phyloP scores from a whole-genome alignment of 2,797 vertebrate genomes.

The Bradypodion pumilum region DNA sequence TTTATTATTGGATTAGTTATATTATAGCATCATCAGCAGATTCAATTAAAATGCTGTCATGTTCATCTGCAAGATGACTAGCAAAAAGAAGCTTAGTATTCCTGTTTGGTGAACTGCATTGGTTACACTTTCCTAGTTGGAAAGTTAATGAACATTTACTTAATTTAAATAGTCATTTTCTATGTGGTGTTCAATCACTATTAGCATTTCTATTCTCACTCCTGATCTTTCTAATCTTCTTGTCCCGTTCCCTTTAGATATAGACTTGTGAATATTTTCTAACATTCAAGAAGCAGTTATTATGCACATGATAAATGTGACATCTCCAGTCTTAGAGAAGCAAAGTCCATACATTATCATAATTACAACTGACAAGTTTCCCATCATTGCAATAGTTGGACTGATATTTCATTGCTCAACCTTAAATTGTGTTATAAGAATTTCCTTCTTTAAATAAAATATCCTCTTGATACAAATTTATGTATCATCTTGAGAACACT shows the following conservation, averaged over 20 bases:
- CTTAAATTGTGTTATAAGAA: not conserved
- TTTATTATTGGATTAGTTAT: not conserved
- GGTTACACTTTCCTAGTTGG: not conserved
- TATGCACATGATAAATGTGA: not conserved
- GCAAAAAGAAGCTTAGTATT: not conserved
- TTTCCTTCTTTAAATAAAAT: not conserved
- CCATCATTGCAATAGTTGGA: not conserved
- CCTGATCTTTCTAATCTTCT: not conserved
- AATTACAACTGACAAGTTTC: not conserved
- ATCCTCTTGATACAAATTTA: not conserved
- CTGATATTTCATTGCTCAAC: not conserved
- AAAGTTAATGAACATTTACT: conserved; percentile 16
- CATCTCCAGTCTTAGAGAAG: not conserved
- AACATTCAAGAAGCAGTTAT: not conserved
- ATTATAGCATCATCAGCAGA: not conserved
- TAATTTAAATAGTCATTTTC: conserved; percentile 16
- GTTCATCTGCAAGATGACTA: conserved; percentile 1
- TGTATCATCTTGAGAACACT: not conserved
- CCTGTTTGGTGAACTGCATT: not conserved
- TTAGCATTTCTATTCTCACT: conserved; percentile 1
- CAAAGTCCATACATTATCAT: not conserved
- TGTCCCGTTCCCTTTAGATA: conserved; percentile 15
- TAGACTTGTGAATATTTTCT: not conserved
- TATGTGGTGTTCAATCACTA: not conserved
- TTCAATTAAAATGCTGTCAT: not conserved